Conservation (phyloP, 2,797 vertebrate species). For the Sebastes iracundus region DNA sequence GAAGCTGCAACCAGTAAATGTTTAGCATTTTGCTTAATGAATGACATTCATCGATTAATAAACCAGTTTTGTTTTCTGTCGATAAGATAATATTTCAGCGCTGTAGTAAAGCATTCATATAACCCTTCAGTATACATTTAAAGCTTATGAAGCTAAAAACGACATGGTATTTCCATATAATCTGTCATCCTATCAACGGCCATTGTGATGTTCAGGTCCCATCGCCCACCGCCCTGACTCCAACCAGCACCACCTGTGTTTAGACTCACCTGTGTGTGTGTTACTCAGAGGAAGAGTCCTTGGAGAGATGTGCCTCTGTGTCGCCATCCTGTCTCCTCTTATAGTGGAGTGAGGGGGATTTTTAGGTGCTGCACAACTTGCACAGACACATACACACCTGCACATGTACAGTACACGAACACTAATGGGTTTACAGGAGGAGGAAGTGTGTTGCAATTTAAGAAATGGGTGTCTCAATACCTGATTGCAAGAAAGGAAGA, state of each 20-base stretch:
- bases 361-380: constrained; percentile 19
- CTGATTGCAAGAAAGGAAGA: constrained; percentile 12
- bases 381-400: neutral
- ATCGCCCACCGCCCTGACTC: neutral
- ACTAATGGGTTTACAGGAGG: constrained; percentile 44
- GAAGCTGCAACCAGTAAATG: neutral
- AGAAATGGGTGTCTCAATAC: constrained; percentile 36
- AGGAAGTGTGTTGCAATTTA: constrained; percentile 60
- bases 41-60: neutral
- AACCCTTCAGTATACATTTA: neutral
- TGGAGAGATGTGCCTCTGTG: constrained; percentile 40
- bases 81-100: neutral
- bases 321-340: constrained; percentile 66
- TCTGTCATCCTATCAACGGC: neutral
- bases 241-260: neutral
- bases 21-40: neutral
- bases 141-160: neutral
- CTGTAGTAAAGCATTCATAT: neutral
- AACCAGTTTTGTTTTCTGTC: neutral
- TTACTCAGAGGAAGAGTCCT: constrained; percentile 43
- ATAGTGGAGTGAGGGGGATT: constrained; percentile 63
- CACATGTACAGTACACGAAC: neutral
- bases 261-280: constrained; percentile 68
- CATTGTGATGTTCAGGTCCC: neutral
- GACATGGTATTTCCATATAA: neutral